These are phyloP conservation scores for Tetrapedia diversipes DNA, from an alignment of 2,888 invertebrate genomes.

Conservation along the genomic window DNA sequence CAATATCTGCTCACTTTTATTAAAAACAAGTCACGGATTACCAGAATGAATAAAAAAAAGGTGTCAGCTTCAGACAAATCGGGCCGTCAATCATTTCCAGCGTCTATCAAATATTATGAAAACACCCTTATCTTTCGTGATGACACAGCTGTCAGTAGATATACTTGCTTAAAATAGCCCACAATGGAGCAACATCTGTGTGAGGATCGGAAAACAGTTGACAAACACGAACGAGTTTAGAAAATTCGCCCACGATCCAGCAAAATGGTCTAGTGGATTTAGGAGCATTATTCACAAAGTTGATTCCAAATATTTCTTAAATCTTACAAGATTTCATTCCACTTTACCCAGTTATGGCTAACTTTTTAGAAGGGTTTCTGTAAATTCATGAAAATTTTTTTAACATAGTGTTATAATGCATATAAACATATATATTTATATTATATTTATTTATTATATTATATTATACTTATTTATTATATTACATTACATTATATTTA, in stretches of 20 bases:
- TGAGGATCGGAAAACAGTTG: background rate
- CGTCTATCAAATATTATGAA: conserved; percentile 2
- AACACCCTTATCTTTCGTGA: background rate
- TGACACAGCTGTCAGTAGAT: background rate
- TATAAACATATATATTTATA: no score
- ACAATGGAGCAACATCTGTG: background rate
- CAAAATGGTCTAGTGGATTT: background rate
- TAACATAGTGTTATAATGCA: no score
- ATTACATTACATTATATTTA: no score
- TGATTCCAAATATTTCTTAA: background rate
- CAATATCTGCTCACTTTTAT: no score
- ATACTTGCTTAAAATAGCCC: background rate
- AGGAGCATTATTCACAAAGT: background rate
- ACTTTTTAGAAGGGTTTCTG: no score
- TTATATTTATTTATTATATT: no score
- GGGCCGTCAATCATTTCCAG: background rate
- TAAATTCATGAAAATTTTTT: no score
- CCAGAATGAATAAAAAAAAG: background rate
- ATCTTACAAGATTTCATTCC: no score
- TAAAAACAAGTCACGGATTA: background rate
- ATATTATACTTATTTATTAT: no score
- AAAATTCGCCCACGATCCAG: background rate
- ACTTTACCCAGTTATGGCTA: no score
- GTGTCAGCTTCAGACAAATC: background rate
- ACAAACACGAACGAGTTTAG: background rate